A percentile compares a stretch with the other conserved stretches of the same genome.
These are phyloP conservation scores for Drosophila takahashii DNA, from an alignment of 1,140 invertebrate genomes.

Conservation along the genomic window DNA sequence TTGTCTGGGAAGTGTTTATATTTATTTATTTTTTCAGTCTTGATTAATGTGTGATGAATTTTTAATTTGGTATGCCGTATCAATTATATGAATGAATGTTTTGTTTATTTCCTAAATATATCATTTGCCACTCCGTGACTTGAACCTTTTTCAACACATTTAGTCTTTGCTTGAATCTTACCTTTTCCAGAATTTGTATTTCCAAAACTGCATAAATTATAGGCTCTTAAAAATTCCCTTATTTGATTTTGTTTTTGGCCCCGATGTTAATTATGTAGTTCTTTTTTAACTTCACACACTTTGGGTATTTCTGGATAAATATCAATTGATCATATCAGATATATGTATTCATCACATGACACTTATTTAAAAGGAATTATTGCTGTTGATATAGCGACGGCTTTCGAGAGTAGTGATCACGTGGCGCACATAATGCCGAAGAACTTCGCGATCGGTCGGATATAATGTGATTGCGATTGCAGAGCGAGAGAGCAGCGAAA, in stretches of 20 bases:
- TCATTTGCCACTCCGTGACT: neutral
- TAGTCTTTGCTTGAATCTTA: constrained; percentile 6
- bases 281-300: constrained; percentile 23
- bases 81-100: neutral
- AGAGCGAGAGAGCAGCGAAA: constrained; percentile 48
- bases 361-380: constrained; percentile 19
- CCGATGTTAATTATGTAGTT: constrained; percentile 14
- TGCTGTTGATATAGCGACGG: constrained; percentile 55
- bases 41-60: constrained; percentile 1
- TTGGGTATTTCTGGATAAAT: neutral
- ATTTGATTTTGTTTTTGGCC: neutral
- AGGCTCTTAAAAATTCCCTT: constrained; percentile 3
- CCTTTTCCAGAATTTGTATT: constrained; percentile 30
- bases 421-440: constrained; percentile 48
- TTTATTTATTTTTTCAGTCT: constrained; percentile 5
- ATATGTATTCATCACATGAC: constrained; percentile 11
- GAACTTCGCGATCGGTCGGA: constrained; percentile 43
- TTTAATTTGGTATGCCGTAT: neutral
- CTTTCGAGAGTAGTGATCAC: constrained; percentile 53
- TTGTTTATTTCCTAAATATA: neutral
- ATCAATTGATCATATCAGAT: constrained; percentile 13
- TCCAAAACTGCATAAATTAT: constrained; percentile 42
- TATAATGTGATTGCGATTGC: constrained; percentile 27
- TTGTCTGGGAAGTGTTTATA: neutral
- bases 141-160: neutral